Evolutionary conservation across 2,797 vertebrate species (phyloP).

Genomic region (Helarctos malayanus): DNA sequence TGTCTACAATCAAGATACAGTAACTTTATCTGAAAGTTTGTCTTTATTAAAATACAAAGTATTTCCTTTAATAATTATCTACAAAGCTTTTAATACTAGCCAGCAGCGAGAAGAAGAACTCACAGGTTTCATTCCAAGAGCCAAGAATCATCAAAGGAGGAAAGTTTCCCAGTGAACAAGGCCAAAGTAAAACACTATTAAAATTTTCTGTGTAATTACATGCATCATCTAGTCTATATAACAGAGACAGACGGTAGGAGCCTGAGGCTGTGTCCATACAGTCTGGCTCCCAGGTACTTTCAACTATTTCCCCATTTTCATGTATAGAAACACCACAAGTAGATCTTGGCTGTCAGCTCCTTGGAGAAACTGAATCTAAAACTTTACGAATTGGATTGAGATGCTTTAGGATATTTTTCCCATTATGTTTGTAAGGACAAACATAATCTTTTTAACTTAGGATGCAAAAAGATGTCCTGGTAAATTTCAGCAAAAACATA

Average conservation of each 20-base stretch:
- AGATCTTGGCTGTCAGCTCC: not conserved
- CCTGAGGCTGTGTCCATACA: not conserved
- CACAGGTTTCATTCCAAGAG: not conserved
- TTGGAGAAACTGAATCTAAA: not conserved
- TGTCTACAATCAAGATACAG: not conserved
- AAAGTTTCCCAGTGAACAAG: not conserved
- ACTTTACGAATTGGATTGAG: not conserved
- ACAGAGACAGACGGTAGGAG: not conserved
- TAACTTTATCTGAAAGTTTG: not conserved
- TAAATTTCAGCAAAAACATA: slow-evolving; percentile 36
- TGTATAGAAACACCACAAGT: not conserved
- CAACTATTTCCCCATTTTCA: not conserved
- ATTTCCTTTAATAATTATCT: slow-evolving; percentile 35
- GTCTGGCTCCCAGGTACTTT: not conserved
- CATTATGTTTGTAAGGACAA: not conserved
- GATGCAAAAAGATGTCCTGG: not conserved
- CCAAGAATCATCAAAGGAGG: not conserved
- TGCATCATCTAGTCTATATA: not conserved
- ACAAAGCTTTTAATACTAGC: not conserved
- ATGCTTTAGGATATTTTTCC: not conserved
- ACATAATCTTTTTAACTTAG: not conserved
- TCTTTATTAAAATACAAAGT: not conserved
- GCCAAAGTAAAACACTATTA: not conserved
- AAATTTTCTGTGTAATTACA: not conserved
- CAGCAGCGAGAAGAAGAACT: not conserved